Evolutionary conservation across 2,888 invertebrate species (phyloP), one percentile per base, ranked within the genome.

Genomic region (Lysandra bellargus): DNA sequence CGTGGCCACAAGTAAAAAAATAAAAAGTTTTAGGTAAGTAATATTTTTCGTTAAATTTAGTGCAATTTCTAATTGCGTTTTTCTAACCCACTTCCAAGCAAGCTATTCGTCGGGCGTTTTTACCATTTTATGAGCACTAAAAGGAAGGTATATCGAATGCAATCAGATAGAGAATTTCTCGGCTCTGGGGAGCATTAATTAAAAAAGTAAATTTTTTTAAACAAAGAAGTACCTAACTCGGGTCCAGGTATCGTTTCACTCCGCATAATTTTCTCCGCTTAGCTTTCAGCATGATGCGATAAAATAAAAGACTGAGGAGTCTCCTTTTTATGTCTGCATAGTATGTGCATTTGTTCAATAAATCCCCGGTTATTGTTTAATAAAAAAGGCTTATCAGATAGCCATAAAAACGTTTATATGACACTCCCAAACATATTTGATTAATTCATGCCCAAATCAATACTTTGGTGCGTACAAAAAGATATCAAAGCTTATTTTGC

Each of bases 301-400:
- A 9, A 30, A 64, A 64, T n/a, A 61, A 61, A 61, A n/a, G 61
- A 23, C 61, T 23, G 61, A 2, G 2, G 9, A 30, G 23, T 64
- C 64, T 30, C 64, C 30, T 64, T 64, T 61, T 64, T 64, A 64
- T 64, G 64, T 64, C 64, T 64, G 64, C 64, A 64, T n/a, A 23
- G 23, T 61, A 23, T 64, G 64, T 12, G 64, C 23, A 64, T 64
- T 60, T 60, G 17, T n/a, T 53, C 14, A 44, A 53, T 53, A 14
- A 53, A 53, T 12, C 14, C 53, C 53, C 14, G 53, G 53, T 53
- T 53, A 14, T 44, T 44, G 7, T 53, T 12, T 53, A 14, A 53
- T 17, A 0, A 2, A 49, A 49, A 49, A 49, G 2, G 57, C 17
- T 57, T 17, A 4, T 17, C 1, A 17, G 1, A 3, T 57, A 0